These are phyloP conservation scores for Eupleurogrammus muticus DNA, from an alignment of 2,797 vertebrate genomes.

Conservation along the genomic window DNA sequence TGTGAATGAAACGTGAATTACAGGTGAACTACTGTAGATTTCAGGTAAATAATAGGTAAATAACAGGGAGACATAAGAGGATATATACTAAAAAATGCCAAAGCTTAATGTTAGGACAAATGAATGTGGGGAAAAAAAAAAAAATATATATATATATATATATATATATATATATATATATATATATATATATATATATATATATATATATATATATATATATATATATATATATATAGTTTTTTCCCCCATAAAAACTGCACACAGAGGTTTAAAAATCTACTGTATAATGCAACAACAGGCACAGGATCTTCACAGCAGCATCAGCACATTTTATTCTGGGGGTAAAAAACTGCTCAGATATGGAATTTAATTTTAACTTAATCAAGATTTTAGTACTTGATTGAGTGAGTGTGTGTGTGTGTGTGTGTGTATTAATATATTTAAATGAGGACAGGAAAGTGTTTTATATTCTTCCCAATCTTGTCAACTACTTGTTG, in stretches of 20 bases:
- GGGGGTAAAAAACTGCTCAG: constrained; percentile 16
- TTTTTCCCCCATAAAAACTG: not conserved
- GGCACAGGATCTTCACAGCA: not conserved
- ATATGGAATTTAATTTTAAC: constrained; percentile 53
- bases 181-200: no score
- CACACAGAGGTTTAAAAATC: constrained; percentile 14
- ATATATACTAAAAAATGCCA: no score
- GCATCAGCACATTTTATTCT: constrained; percentile 4
- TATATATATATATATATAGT: no score
- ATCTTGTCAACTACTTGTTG: constrained; percentile 66
- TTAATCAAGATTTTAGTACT: constrained; percentile 39
- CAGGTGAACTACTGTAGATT: no score
- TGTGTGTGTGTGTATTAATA: constrained; percentile 9
- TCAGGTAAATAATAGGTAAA: no score
- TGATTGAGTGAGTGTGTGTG: constrained; percentile 3
- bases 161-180: no score
- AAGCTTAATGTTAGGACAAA: no score
- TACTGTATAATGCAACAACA: constrained; percentile 14
- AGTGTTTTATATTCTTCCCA: constrained; percentile 28
- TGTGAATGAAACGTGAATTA: no score
- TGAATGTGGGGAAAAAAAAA: no score
- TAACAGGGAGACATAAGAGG: no score
- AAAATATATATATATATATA: no score
- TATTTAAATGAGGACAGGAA: constrained; percentile 36
- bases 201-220: no score